Percentiles rank a stretch among this genome's conserved stretches.
These are phyloP conservation scores for Mycetomoellerius zeteki DNA, from an alignment of 1,140 invertebrate genomes.

Conservation along the genomic window DNA sequence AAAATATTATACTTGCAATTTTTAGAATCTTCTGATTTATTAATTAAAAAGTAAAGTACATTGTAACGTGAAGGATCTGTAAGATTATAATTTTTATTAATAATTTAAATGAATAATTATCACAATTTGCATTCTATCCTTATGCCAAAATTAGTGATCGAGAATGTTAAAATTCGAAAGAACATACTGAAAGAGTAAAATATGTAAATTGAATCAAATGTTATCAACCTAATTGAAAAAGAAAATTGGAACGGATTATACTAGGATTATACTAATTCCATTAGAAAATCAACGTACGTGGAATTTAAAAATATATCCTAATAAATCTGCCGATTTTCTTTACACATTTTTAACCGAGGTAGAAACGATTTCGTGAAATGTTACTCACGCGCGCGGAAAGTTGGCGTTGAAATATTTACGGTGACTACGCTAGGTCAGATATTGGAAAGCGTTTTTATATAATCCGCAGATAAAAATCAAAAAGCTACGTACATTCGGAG, in stretches of 20 bases:
- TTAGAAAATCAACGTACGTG: not conserved
- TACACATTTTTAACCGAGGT: conserved; percentile 27
- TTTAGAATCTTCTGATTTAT: not conserved
- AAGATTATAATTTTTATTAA: not conserved
- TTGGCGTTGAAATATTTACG: conserved; percentile 42
- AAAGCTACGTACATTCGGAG: conserved; percentile 4
- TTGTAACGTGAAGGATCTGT: not conserved
- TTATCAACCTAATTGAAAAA: not conserved
- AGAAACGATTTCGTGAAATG: conserved; percentile 34
- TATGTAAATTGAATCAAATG: not conserved
- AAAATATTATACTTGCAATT: not conserved
- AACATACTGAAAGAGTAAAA: not conserved
- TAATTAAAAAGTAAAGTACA: conserved; percentile 7
- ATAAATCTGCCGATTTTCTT: conserved; percentile 16
- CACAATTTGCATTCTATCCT: not conserved
- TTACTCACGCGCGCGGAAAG: conserved; percentile 40
- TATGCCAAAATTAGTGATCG: conserved; percentile 19
- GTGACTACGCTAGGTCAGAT: not conserved
- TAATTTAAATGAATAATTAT: not conserved
- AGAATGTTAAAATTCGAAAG: conserved; percentile 4
- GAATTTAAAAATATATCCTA: conserved; percentile 5
- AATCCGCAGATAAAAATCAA: conserved; percentile 17
- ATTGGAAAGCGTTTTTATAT: conserved; percentile 23
- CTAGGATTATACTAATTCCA: not conserved
- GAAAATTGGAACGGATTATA: not conserved